Base-by-base conservation (phyloP, 2,113 vertebrate species). In the Todiramphus chloris region DNA sequence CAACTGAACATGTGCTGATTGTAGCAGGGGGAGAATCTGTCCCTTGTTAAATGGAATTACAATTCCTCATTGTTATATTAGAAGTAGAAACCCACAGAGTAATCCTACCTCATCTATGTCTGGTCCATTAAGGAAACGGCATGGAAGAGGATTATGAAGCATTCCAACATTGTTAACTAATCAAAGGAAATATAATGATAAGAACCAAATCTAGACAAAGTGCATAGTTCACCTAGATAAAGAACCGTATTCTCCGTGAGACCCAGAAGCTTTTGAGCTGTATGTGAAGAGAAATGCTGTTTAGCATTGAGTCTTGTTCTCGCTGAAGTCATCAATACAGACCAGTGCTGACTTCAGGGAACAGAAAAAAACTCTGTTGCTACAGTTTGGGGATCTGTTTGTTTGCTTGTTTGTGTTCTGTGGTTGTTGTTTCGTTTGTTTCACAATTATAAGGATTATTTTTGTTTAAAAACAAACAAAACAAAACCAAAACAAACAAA, bases 91-190 rank as follows among this genome's bases (percentile, higher is more conserved):
- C 63, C 17, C 25, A 84, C 25, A 82, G 31, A 72, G 28, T n/a
- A 80, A 83, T 82, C 96, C 86, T 93, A 99, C 99, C 98, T 98
- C 97, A 64, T 98, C 98, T 80, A 98, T 89, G 10, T 98, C 93
- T 56, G 96, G 25, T 31, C 55, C 80, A 30, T 98, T 96, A 64
- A 99, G 98, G 84, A 99, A 99, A 78, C 17, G 79, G 66, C 64
- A 89, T 1, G 98, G 98, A 74, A 98, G n/a, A 31, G 79, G 21
- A 82, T 66, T 98, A 46, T 98, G 98, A 89, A 99, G 87, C 83
- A 98, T 98, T 74, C 98, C 99, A 8, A 99, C 98, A 64, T 99
- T 99, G 97, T 99, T 99, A 92, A 99, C 98, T 99, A 94, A 78
- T 58, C 39, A 95, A 87, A 35, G 48, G 63, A 90, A 91, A 70